These are phyloP conservation scores for Dendrolimus kikuchii DNA, from an alignment of 1,140 invertebrate species.

Conservation along the genomic window DNA sequence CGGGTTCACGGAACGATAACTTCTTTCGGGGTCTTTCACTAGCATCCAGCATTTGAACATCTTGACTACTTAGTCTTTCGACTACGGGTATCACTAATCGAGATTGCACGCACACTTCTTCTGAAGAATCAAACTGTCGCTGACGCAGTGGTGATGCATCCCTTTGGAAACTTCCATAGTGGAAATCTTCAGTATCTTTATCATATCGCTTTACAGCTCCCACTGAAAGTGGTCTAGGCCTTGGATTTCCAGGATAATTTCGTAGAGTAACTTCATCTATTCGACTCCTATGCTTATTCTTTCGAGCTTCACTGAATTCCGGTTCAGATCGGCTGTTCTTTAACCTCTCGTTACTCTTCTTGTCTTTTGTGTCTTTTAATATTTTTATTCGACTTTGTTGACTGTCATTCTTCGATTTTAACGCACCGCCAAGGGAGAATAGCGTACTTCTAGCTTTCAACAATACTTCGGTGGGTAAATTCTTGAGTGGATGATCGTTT, in stretches of 20 bases:
- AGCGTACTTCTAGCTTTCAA: constrained; percentile 55
- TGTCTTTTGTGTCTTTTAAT: constrained; percentile 39
- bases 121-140: constrained; percentile 42
- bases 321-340: constrained; percentile 56
- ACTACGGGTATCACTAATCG: constrained; percentile 57
- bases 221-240: constrained; percentile 48
- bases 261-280: constrained; percentile 31
- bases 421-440: constrained; percentile 43
- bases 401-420: constrained; percentile 48
- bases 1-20: constrained; percentile 87
- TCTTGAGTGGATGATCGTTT: constrained; percentile 42
- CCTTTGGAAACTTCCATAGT: constrained; percentile 31
- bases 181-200: constrained; percentile 32
- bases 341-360: constrained; percentile 36
- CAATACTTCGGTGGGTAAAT: constrained; percentile 50
- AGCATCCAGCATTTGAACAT: constrained; percentile 54
- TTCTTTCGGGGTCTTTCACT: constrained; percentile 85
- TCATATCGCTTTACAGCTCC: constrained; percentile 47
- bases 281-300: constrained; percentile 48
- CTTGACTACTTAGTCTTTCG: constrained; percentile 48
- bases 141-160: constrained; percentile 31
- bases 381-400: constrained; percentile 23
- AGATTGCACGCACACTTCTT: constrained; percentile 57
- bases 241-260: constrained; percentile 21
- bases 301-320: constrained; percentile 46